These are phyloP conservation scores for Sminthurides aquaticus DNA, from an alignment of 2,888 invertebrate species.

Conservation along the genomic window DNA sequence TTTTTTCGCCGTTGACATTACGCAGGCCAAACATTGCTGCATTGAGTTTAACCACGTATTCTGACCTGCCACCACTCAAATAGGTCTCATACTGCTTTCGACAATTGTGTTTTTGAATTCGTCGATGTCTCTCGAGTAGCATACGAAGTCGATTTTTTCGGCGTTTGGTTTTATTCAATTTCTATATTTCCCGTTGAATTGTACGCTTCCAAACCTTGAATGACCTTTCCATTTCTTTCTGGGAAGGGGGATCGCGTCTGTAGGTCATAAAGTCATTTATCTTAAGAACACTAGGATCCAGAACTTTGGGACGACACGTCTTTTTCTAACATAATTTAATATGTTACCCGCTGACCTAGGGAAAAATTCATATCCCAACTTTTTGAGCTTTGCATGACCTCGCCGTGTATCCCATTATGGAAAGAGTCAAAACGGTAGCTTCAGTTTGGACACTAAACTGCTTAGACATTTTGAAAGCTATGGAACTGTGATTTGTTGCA, in stretches of 20 bases:
- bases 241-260: constrained; percentile 1
- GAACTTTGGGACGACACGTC: background rate
- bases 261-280: constrained; percentile 3
- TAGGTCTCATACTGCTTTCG: constrained; percentile 9
- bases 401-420: too few species aligned
- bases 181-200: background rate
- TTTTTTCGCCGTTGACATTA: constrained; percentile 9
- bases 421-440: too few species aligned
- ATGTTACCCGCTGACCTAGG: background rate
- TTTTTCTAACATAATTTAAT: background rate
- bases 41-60: constrained; percentile 18
- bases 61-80: constrained; percentile 3
- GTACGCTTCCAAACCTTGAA: background rate
- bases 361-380: background rate
- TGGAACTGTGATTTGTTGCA: too few species aligned
- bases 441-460: too few species aligned
- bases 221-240: constrained; percentile 3
- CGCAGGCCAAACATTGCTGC: constrained; percentile 17
- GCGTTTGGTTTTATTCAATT: background rate
- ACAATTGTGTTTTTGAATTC: constrained; percentile 4
- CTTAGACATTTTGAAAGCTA: too few species aligned
- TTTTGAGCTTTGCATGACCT: background rate
- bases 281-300: background rate
- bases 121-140: background rate
- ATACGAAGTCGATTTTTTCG: background rate